Evolutionary conservation across 1,140 invertebrate genomes (phyloP), one percentile per base, ranked within the genome.

Genomic region (Drosophila simulans): DNA sequence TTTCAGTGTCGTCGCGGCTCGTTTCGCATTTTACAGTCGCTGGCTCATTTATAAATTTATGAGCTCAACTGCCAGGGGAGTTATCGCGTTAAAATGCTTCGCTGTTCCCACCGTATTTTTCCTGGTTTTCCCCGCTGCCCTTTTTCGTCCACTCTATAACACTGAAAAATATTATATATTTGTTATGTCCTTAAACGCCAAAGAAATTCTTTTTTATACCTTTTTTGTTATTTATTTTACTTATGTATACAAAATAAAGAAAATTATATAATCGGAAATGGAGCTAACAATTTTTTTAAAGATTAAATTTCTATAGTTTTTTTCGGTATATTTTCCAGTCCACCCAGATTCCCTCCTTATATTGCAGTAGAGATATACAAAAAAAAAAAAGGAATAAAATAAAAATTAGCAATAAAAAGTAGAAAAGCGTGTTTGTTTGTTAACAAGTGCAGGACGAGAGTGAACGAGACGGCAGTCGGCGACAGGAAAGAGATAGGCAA

Each of bases 391-490:
- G 49, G 53, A 66, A 89, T 73, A 89, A 88, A 84, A 88, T 89
- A 89, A 83, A 88, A 88, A 88, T 88, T 88, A 88, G 84, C 84
- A 88, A 88, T 89, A 88, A 88, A 86, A 88, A 88, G 84, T 88
- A 88, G 84, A 88, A 88, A 88, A 88, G 84, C 84, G 80, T 88
- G 84, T 88, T 89, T 89, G 84, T 89, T 89, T 88, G 83, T 88
- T 88, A 89, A 88, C 84, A 88, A 83, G 75, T 77, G 79, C 80
- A 77, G 71, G 56, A 51, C 56, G 51, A 70, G 56, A 40, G 43
- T 0, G 46, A 49, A 62, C 39, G 55, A 55, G 68, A 80, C 35
- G 34, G 27, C 57, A 25, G 15, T 2, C n/a, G 13, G n/a, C 48
- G 3, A 25, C 22, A 17, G 15, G 20, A 55, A 17, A 59, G 45